phyloP scores from a whole-genome alignment of 1,140 invertebrate genomes.

The Chelonus insularis region DNA sequence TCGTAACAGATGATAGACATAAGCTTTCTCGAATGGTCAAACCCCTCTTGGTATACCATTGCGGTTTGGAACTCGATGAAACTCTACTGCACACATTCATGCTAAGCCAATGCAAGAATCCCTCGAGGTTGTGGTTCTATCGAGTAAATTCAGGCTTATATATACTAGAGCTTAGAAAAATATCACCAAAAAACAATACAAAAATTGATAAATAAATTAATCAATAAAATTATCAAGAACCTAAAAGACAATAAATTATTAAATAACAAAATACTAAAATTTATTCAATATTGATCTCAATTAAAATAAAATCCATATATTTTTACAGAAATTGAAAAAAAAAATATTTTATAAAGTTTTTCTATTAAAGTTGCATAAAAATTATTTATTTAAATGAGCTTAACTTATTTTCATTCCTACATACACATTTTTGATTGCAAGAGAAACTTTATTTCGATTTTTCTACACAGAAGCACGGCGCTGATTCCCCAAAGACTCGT shows the following conservation, averaged over 20 bases:
- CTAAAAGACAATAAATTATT: too few relatives aligned
- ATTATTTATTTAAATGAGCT: too few relatives aligned
- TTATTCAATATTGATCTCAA: too few relatives aligned
- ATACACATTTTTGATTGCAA: not conserved
- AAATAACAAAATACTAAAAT: too few relatives aligned
- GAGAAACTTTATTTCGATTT: not conserved
- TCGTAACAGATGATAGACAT: constrained; percentile 5
- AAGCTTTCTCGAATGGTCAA: constrained; percentile 11
- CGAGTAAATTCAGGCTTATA: not conserved
- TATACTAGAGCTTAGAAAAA: not conserved
- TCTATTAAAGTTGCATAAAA: too few relatives aligned
- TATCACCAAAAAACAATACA: too few relatives aligned
- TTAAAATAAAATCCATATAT: too few relatives aligned
- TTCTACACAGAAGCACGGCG: not conserved
- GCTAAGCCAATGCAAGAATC: not conserved
- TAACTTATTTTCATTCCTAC: too few relatives aligned
- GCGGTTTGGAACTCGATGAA: constrained; percentile 30
- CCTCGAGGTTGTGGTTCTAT: not conserved
- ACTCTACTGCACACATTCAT: constrained; percentile 21
- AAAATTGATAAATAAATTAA: too few relatives aligned
- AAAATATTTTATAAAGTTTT: too few relatives aligned
- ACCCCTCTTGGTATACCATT: constrained; percentile 26
- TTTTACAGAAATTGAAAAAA: too few relatives aligned
- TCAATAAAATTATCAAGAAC: too few relatives aligned
- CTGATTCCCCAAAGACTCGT: not conserved